A percentile compares a stretch with the other conserved stretches of the same genome.
These are phyloP conservation scores for Ceratosolen fusciceps DNA, from an alignment of 1,140 invertebrate genomes.

Conservation along the genomic window DNA sequence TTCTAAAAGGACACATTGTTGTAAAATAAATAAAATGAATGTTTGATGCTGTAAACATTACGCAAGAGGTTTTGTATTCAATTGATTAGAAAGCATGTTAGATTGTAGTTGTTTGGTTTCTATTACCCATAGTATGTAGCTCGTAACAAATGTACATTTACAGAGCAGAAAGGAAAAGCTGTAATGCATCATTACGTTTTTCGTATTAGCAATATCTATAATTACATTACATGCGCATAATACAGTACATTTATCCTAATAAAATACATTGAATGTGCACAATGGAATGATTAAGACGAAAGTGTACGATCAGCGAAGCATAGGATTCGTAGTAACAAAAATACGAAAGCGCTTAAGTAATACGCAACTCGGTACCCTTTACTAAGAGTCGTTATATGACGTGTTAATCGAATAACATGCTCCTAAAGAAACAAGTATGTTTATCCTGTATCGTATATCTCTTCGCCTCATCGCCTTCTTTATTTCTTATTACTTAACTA, in stretches of 20 bases:
- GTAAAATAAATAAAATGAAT: too few species aligned
- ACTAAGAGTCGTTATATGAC: slow-evolving; percentile 52
- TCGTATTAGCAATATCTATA: not conserved
- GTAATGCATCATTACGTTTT: not conserved
- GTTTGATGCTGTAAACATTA: too few species aligned
- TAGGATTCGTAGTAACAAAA: not conserved
- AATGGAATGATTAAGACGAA: not conserved
- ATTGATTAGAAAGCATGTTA: too few species aligned
- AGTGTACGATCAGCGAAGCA: not conserved
- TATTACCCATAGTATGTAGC: too few species aligned
- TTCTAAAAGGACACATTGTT: too few species aligned
- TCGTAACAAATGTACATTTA: not conserved
- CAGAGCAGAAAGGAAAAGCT: not conserved
- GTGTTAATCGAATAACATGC: slow-evolving; percentile 56
- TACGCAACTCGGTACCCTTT: slow-evolving; percentile 49
- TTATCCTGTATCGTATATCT: slow-evolving; percentile 34
- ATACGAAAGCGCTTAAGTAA: not conserved
- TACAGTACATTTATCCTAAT: not conserved
- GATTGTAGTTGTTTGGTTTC: too few species aligned
- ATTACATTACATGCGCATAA: not conserved
- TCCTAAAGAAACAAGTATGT: slow-evolving; percentile 54
- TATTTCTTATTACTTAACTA: not conserved
- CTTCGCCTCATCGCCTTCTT: not conserved
- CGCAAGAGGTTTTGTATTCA: too few species aligned
- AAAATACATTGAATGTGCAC: not conserved